Conservation (phyloP, 2,797 vertebrate genomes). For the Crax fasciolata region DNA sequence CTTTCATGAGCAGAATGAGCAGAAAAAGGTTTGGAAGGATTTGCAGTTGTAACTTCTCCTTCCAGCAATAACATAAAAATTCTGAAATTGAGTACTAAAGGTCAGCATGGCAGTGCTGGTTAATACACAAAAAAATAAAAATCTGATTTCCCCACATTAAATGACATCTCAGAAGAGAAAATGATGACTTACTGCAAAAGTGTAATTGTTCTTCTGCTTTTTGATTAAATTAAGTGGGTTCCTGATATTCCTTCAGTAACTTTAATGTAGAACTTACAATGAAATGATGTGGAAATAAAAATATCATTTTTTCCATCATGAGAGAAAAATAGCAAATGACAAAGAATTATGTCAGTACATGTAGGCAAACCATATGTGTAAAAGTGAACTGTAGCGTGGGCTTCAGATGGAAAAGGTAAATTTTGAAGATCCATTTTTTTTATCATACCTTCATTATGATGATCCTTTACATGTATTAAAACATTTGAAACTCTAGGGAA, state of each 20-base stretch:
- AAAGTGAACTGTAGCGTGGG: background rate
- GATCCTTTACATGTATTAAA: background rate
- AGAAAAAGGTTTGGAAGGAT: background rate
- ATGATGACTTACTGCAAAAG: background rate
- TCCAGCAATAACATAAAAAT: conserved; percentile 12
- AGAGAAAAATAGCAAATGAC: background rate
- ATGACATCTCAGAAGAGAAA: conserved; percentile 22
- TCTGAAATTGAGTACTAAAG: conserved; percentile 31
- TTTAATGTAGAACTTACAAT: background rate
- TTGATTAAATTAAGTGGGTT: conserved; percentile 26
- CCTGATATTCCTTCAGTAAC: background rate
- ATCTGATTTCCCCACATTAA: background rate
- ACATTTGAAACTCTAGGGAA: background rate
- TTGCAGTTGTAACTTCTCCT: background rate
- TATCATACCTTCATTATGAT: background rate
- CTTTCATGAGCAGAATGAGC: background rate
- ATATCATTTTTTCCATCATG: background rate
- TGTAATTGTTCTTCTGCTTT: background rate
- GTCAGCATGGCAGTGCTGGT: background rate
- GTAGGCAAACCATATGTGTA: background rate
- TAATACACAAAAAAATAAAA: conserved; percentile 44
- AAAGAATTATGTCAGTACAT: background rate
- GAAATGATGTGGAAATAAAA: conserved; percentile 41
- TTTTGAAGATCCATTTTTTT: background rate
- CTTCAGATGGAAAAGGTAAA: background rate